These are phyloP conservation scores for Drosophila cracens DNA, from an alignment of 2,888 invertebrate species.

Conservation along the genomic window DNA sequence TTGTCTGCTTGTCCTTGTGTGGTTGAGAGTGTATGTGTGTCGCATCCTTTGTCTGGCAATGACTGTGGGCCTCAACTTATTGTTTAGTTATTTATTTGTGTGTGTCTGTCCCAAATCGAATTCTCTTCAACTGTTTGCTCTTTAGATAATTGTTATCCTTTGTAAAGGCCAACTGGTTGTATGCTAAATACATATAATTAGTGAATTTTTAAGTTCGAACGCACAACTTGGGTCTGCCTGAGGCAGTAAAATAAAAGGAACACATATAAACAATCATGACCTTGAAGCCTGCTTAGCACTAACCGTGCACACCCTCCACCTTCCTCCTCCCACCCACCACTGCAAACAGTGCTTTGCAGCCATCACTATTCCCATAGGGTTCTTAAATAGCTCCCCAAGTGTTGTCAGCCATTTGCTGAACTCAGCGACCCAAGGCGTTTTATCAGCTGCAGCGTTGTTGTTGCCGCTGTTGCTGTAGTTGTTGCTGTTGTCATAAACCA, in stretches of 20 bases:
- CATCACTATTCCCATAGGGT: conserved; percentile 64
- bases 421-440: conserved; percentile 52
- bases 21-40: neutral
- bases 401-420: conserved; percentile 57
- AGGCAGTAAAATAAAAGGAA: neutral
- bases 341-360: conserved; percentile 8
- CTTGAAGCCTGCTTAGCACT: conserved; percentile 31
- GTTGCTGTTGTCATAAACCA: conserved; percentile 42
- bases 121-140: conserved; percentile 29
- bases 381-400: conserved; percentile 60
- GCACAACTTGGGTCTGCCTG: conserved; percentile 8
- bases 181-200: conserved; percentile 21
- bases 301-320: neutral
- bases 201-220: conserved; percentile 32
- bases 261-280: conserved; percentile 18
- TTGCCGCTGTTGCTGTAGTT: conserved; percentile 21
- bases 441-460: conserved; percentile 23
- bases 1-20: neutral
- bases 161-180: conserved; percentile 15
- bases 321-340: too few relatives aligned
- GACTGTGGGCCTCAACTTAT: conserved; percentile 9
- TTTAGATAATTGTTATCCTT: conserved; percentile 28
- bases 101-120: neutral
- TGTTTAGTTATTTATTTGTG: neutral
- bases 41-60: conserved; percentile 39